Evolutionary conservation across 1,140 invertebrate genomes (phyloP), one percentile per base, ranked within the genome.

Genomic region (Lucilia sericata): DNA sequence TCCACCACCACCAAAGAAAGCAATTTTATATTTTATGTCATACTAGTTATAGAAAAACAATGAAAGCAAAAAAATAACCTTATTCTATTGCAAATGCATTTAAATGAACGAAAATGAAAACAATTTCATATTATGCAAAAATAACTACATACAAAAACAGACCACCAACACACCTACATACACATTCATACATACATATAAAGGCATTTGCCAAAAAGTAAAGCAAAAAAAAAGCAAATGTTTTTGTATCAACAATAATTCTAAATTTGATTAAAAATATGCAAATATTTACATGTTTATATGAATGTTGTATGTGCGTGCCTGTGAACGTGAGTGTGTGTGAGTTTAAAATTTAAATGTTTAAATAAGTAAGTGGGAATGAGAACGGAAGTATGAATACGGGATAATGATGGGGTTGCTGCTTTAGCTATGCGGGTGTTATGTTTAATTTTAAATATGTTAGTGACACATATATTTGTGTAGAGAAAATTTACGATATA

Each of bases 221-320:
- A 55, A 55, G 12, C 7, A 1, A 55, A 55, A 55, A 55, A 55
- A 14, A 55, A 55, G 14, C 4, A 55, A 55, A 55, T 55, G 51
- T 42, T 42, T 42, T 42, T 42, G 42, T 55, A 55, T 55, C 51
- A 55, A 55, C 51, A 55, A 55, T 55, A 55, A 55, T 55, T 55
- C 51, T 55, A 55, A 55, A 55, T 55, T 70, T 70, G 19, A 70
- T 70, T 70, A 70, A 21, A 70, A 70, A 70, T 21, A 21, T 70
- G 17, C 17, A 70, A 70, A 70, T 70, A 21, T 70, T 70, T 60
- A 60, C 51, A 60, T 14, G 51, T n/a, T 60, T 14, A 60, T 60
- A 60, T 14, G 51, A 14, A 60, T 60, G 17, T 60, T 10, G 51
- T 14, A 12, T 17, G 51, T 60, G 51, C 17, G 51, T 60, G 51